Evolutionary conservation across 1,140 invertebrate genomes (phyloP).

Genomic region (Ridgeia piscesae): DNA sequence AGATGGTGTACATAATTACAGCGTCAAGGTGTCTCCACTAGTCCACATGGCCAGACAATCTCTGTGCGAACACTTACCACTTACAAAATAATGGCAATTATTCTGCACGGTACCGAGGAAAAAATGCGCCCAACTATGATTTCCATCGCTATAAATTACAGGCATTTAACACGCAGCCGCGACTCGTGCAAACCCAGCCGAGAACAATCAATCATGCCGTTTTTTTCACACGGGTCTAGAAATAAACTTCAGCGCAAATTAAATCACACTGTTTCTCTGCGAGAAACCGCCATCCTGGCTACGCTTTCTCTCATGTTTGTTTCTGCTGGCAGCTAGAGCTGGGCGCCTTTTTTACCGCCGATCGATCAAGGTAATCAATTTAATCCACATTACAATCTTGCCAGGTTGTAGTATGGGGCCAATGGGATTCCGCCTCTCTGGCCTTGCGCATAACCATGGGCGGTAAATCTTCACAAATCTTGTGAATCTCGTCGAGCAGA

Average conservation of each 20-base stretch:
- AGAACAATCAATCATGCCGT: not conserved
- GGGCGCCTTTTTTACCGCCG: not conserved
- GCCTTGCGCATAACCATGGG: not conserved
- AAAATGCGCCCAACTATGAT: not conserved
- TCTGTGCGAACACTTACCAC: not conserved
- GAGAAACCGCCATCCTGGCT: not conserved
- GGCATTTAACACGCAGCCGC: not conserved
- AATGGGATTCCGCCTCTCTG: not conserved
- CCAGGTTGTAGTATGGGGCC: not conserved
- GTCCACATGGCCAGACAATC: not conserved
- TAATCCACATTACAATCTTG: slow-evolving; percentile 6
- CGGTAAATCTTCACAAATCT: not conserved
- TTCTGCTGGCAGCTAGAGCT: not conserved
- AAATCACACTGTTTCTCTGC: not conserved
- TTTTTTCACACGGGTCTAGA: not conserved
- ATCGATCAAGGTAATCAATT: not conserved
- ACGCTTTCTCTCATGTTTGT: not conserved
- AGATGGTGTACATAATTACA: not conserved
- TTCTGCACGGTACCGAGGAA: not conserved
- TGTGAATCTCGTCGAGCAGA: not conserved
- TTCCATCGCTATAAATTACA: not conserved
- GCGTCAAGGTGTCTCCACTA: too few species aligned
- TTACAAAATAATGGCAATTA: not conserved
- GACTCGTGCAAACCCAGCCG: not conserved
- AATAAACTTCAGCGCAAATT: not conserved